phyloP scores from a whole-genome alignment of 1,140 invertebrate genomes.

The Colletes latitarsis region DNA sequence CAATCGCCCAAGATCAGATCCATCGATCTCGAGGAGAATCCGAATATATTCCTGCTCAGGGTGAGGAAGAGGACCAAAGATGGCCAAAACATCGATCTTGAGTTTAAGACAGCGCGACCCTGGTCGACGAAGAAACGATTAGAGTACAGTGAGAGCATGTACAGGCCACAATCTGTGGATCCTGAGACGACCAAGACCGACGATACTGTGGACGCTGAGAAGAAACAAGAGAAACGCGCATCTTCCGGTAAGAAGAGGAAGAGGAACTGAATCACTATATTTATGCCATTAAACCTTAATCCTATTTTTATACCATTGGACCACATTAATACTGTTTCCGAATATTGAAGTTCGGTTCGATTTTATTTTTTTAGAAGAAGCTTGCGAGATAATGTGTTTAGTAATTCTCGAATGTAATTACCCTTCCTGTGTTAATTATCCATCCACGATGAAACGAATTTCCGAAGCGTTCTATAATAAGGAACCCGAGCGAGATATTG shows the following conservation, averaged over 20 bases:
- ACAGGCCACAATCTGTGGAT: background rate
- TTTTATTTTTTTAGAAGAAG: too few relatives aligned
- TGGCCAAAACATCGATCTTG: slow-evolving; percentile 69
- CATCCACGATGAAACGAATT: slow-evolving; percentile 17
- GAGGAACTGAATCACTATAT: background rate
- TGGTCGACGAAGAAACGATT: slow-evolving; percentile 56
- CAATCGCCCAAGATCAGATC: background rate
- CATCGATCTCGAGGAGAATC: slow-evolving; percentile 70
- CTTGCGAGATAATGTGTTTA: background rate
- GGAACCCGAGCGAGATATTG: background rate
- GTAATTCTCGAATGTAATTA: too few relatives aligned
- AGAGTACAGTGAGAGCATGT: background rate
- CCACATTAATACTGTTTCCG: too few relatives aligned
- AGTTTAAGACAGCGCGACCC: slow-evolving; percentile 73
- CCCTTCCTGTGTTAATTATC: too few relatives aligned
- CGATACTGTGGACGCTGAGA: background rate
- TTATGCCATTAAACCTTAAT: too few relatives aligned
- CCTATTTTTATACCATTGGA: too few relatives aligned
- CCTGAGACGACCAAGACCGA: background rate
- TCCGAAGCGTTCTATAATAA: slow-evolving; percentile 5
- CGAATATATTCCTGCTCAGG: slow-evolving; percentile 75
- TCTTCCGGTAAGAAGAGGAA: slow-evolving; percentile 2
- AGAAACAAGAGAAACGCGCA: background rate
- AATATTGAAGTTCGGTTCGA: too few relatives aligned
- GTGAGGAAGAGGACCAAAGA: slow-evolving; percentile 65